Percentiles rank a stretch among this genome's conserved stretches.
Evolutionary conservation across 1,140 invertebrate species (phyloP).

Genomic region (Meloidogyne hapla): DNA sequence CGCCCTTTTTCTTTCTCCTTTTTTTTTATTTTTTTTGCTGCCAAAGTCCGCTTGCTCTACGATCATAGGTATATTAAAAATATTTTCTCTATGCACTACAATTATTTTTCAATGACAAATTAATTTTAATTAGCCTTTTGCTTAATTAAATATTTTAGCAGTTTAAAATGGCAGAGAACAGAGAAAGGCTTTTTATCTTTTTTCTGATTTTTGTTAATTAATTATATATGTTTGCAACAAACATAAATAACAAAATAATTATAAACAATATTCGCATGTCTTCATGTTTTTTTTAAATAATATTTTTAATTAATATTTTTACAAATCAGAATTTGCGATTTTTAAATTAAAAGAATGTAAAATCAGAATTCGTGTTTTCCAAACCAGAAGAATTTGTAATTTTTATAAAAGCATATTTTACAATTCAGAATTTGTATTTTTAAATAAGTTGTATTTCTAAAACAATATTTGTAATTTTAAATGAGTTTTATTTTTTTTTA

Average conservation of each 20-base stretch:
- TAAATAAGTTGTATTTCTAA: neutral
- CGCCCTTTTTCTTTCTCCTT: neutral
- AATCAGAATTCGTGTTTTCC: too few species aligned
- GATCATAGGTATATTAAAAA: slow-evolving; percentile 2
- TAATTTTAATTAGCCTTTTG: neutral
- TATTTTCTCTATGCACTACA: neutral
- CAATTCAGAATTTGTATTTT: too few species aligned
- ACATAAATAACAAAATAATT: neutral
- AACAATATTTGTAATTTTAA: neutral
- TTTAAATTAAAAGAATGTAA: too few species aligned
- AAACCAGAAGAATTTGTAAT: too few species aligned
- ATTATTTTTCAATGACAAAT: slow-evolving; percentile 3
- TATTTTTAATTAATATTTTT: too few species aligned
- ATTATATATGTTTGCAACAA: neutral
- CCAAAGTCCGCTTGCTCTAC: neutral
- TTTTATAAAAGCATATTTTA: too few species aligned
- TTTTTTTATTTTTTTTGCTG: slow-evolving; percentile 6
- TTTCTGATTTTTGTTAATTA: neutral
- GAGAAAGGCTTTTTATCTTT: neutral
- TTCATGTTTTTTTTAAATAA: too few species aligned
- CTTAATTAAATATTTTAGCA: slow-evolving; percentile 3
- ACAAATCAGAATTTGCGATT: too few species aligned
- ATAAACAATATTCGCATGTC: neutral
- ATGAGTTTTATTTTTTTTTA: too few species aligned
- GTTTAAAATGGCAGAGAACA: neutral